These are phyloP conservation scores for Plebejus anna DNA, from an alignment of 2,888 invertebrate species.

Conservation along the genomic window DNA sequence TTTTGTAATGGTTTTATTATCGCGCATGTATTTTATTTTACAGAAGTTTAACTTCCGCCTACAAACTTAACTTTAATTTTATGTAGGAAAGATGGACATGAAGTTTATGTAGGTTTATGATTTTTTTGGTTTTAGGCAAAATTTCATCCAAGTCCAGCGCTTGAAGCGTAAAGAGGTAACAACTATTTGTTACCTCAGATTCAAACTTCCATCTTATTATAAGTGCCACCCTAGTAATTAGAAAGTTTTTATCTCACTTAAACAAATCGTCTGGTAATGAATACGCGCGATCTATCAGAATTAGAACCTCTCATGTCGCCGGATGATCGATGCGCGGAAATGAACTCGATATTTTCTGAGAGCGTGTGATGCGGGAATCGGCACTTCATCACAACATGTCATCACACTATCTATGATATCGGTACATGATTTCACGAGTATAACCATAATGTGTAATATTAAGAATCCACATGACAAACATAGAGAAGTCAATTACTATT, in stretches of 20 bases:
- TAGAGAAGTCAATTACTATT: no score
- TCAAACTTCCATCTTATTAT: background rate
- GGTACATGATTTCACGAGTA: background rate
- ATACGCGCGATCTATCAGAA: slow-evolving; percentile 75
- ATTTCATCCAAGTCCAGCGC: no score
- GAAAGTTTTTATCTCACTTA: slow-evolving; percentile 36
- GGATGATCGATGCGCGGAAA: slow-evolving; percentile 77
- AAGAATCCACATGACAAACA: background rate
- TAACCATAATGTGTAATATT: background rate
- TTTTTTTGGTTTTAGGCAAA: no score
- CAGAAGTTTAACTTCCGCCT: no score
- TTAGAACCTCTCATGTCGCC: slow-evolving; percentile 70
- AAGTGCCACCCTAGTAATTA: background rate
- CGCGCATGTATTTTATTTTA: background rate
- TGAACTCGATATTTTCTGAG: slow-evolving; percentile 75
- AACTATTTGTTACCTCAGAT: no score
- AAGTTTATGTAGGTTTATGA: no score
- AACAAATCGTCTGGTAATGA: slow-evolving; percentile 49
- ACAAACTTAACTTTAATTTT: no score
- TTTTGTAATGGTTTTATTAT: slow-evolving; percentile 28
- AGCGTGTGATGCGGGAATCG: slow-evolving; percentile 60
- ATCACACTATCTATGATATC: slow-evolving; percentile 37
- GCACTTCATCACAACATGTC: slow-evolving; percentile 51
- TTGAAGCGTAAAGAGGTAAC: background rate
- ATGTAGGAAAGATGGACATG: no score